These are phyloP conservation scores for Proctacanthus coquilletti DNA, from an alignment of 1,140 invertebrate species.

Conservation along the genomic window DNA sequence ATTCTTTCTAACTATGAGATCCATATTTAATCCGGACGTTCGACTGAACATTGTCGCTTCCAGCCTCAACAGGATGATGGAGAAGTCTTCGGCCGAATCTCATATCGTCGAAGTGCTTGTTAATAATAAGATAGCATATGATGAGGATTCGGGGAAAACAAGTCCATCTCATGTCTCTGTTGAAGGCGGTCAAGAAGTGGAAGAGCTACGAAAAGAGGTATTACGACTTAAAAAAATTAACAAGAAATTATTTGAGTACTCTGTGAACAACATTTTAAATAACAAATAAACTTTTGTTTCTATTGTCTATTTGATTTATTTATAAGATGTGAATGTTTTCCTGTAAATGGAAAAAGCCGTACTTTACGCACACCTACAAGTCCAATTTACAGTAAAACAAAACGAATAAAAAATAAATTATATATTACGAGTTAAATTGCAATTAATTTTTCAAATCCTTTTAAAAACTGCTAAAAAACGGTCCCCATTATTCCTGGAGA, in stretches of 20 bases:
- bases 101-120: conserved; percentile 20
- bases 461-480: conserved; percentile 87
- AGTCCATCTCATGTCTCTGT: background rate
- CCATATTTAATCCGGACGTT: conserved; percentile 29
- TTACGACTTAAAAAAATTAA: conserved; percentile 33
- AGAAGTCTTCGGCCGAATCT: conserved; percentile 12
- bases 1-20: conserved; percentile 35
- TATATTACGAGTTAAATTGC: too few relatives aligned
- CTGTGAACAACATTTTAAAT: conserved; percentile 26
- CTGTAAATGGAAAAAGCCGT: too few relatives aligned
- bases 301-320: too few relatives aligned
- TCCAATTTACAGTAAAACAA: too few relatives aligned
- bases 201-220: conserved; percentile 28
- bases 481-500: conserved; percentile 83
- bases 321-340: too few relatives aligned
- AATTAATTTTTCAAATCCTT: conserved; percentile 34
- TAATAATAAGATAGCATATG: conserved; percentile 6
- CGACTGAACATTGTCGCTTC: conserved; percentile 29
- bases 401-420: too few relatives aligned
- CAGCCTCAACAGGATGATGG: conserved; percentile 25
- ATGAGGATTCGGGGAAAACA: conserved; percentile 2
- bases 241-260: conserved; percentile 32
- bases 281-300: too few relatives aligned
- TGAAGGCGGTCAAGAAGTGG: conserved; percentile 11
- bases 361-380: too few relatives aligned